These are phyloP conservation scores for Glaucomys volans DNA, from an alignment of 2,113 vertebrate genomes.

Conservation along the genomic window DNA sequence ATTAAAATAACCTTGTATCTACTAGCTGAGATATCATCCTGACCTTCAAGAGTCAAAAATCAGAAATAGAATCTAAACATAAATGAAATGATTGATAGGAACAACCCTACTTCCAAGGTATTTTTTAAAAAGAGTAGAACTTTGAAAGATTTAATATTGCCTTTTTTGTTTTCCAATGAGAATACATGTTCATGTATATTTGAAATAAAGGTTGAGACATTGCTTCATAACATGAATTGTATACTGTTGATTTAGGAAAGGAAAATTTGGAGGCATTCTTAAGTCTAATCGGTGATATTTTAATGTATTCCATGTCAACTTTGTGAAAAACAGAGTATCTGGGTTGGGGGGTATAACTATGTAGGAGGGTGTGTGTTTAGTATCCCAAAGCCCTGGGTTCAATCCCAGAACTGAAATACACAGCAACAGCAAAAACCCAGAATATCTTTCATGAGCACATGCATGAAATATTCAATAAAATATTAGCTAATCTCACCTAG, in stretches of 20 bases:
- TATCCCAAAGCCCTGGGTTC: background rate
- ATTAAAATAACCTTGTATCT: background rate
- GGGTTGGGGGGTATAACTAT: rapidly evolving
- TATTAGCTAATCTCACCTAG: background rate
- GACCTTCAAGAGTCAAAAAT: background rate
- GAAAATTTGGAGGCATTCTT: background rate
- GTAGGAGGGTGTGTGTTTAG: background rate
- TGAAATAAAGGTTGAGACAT: background rate
- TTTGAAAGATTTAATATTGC: background rate
- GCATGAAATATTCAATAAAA: background rate
- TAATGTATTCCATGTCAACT: background rate
- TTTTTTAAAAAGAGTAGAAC: background rate
- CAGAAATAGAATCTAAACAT: background rate
- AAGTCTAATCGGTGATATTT: background rate
- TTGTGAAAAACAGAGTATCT: background rate
- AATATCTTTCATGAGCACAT: background rate
- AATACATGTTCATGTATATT: background rate
- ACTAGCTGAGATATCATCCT: background rate
- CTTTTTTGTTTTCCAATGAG: background rate
- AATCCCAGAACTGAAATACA: background rate
- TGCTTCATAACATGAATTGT: background rate
- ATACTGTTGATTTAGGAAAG: background rate
- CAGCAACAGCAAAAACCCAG: background rate
- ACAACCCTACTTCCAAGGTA: background rate
- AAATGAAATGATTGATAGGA: background rate